Conservation (phyloP, 2,888 invertebrate genomes). For the Deilephila porcellus region DNA sequence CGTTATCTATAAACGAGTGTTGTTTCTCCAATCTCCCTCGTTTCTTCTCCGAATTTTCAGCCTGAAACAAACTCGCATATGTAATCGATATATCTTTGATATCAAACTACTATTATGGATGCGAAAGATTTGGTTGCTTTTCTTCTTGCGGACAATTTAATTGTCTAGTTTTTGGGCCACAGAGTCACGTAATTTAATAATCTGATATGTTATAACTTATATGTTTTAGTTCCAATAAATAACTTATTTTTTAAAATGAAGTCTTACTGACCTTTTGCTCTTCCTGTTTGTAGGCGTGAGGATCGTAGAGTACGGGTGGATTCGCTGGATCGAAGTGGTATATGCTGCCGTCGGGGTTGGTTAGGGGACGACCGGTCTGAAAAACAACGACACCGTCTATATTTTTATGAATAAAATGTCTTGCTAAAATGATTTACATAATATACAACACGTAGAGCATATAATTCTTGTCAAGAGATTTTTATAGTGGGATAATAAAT, state of each 20-base stretch:
- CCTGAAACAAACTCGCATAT: constrained; percentile 48
- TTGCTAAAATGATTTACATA: no score
- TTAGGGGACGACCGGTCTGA: constrained; percentile 89
- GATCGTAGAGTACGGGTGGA: constrained; percentile 79
- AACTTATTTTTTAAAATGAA: background rate
- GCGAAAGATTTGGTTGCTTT: no score
- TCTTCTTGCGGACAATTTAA: no score
- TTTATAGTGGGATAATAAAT: no score
- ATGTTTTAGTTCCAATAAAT: background rate
- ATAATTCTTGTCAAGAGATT: no score
- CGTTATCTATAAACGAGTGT: constrained; percentile 74
- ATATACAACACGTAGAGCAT: no score
- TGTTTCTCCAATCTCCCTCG: constrained; percentile 78
- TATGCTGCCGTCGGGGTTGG: constrained; percentile 90
- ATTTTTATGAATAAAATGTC: background rate
- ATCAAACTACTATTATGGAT: no score
- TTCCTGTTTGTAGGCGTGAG: constrained; percentile 37
- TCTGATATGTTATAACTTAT: no score
- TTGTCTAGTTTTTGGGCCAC: no score
- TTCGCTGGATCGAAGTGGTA: constrained; percentile 91
- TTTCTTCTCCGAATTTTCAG: constrained; percentile 67
- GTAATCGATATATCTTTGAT: background rate
- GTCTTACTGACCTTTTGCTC: constrained; percentile 49
- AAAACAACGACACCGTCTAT: background rate
- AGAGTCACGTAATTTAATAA: background rate